Conservation (phyloP, 2,797 vertebrate species). For the Notoglanidium macrostoma region DNA sequence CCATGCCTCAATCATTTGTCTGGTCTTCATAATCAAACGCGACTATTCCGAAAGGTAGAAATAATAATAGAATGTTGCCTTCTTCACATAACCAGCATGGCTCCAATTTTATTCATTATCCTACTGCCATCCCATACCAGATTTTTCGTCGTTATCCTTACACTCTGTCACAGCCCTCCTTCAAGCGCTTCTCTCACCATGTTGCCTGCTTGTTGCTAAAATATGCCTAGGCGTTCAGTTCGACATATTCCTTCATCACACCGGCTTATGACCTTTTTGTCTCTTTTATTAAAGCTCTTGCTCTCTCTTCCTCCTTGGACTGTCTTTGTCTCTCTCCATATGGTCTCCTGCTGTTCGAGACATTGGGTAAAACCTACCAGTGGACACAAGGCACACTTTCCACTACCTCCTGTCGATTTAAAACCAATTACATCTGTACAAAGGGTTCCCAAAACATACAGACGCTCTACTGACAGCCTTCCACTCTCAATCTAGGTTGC, state of each 20-base stretch:
- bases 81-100: constrained; percentile 37
- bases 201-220: constrained; percentile 6
- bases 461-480: constrained; percentile 13
- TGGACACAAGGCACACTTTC: constrained; percentile 37
- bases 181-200: background rate
- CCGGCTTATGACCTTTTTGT: constrained; percentile 38
- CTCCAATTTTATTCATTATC: constrained; percentile 51
- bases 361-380: constrained; percentile 23
- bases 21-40: constrained; percentile 43
- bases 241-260: constrained; percentile 36
- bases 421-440: constrained; percentile 53
- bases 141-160: constrained; percentile 18
- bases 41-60: constrained; percentile 8
- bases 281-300: constrained; percentile 41
- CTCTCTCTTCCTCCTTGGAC: constrained; percentile 30
- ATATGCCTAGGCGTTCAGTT: background rate
- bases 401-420: constrained; percentile 46
- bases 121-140: constrained; percentile 33
- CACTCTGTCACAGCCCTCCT: constrained; percentile 16
- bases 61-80: constrained; percentile 23
- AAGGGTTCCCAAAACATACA: constrained; percentile 15
- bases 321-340: background rate
- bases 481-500: constrained; percentile 2
- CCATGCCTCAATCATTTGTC: constrained; percentile 35
- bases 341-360: constrained; percentile 25